Evolutionary conservation across 2,888 invertebrate species (phyloP).

Genomic region (Eurytoma adleriae): DNA sequence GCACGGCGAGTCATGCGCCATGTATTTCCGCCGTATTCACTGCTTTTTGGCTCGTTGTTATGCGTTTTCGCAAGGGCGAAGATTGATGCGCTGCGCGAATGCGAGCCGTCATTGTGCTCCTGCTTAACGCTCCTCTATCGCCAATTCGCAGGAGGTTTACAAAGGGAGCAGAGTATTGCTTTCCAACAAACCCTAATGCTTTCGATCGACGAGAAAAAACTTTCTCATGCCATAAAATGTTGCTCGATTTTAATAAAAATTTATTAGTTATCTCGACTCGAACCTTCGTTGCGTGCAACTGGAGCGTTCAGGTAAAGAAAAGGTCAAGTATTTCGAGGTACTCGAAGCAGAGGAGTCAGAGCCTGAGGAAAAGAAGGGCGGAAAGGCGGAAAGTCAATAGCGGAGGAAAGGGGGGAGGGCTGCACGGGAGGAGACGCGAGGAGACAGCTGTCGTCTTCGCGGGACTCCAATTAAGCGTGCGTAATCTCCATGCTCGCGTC

Average conservation of each 20-base stretch:
- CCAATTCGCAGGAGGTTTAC: not conserved
- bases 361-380: too few relatives aligned
- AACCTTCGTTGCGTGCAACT: too few relatives aligned
- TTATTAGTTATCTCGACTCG: too few relatives aligned
- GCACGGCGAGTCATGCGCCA: too few relatives aligned
- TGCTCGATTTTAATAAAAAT: too few relatives aligned
- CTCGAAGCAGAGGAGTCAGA: too few relatives aligned
- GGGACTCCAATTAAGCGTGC: slow-evolving; percentile 58
- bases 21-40: not conserved
- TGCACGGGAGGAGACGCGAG: not conserved
- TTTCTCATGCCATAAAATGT: not conserved
- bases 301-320: too few relatives aligned
- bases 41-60: slow-evolving; percentile 17
- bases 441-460: slow-evolving; percentile 51
- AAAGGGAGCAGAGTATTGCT: not conserved
- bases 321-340: too few relatives aligned
- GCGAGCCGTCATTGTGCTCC: not conserved
- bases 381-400: slow-evolving; percentile 11
- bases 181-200: not conserved
- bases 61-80: slow-evolving; percentile 22
- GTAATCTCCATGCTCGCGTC: slow-evolving; percentile 51
- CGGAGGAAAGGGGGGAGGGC: too few relatives aligned
- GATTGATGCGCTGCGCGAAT: slow-evolving; percentile 33
- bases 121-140: not conserved
- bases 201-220: not conserved